Percentiles rank a stretch among this genome's conserved stretches.
Evolutionary conservation across 1,140 invertebrate genomes (phyloP).

Genomic region (Drosophila repleta): DNA sequence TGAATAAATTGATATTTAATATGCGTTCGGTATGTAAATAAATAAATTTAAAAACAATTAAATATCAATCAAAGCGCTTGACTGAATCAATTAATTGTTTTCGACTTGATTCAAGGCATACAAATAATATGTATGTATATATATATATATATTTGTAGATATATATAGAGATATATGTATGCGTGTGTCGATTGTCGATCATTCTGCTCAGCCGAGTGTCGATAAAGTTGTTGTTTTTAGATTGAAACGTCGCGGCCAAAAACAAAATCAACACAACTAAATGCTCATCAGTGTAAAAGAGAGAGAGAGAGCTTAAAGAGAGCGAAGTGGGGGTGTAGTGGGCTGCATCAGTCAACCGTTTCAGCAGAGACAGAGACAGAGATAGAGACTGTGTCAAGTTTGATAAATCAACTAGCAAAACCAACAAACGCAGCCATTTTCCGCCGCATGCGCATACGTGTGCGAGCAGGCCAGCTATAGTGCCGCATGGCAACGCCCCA

Average conservation of each 20-base stretch:
- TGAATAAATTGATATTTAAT: conserved; percentile 68
- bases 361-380: conserved; percentile 29
- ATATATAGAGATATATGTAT: conserved; percentile 1
- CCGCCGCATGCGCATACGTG: conserved; percentile 23
- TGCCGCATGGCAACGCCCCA: conserved; percentile 57
- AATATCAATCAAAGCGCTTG: conserved; percentile 71
- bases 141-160: not conserved
- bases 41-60: conserved; percentile 76
- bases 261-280: conserved; percentile 78
- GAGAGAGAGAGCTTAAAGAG: not conserved
- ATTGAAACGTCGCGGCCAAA: conserved; percentile 78
- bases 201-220: conserved; percentile 53
- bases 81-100: conserved; percentile 65
- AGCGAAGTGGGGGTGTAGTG: not conserved
- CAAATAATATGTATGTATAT: not conserved
- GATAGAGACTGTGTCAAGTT: conserved; percentile 20
- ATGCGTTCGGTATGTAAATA: conserved; percentile 39
- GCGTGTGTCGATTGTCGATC: conserved; percentile 28
- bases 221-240: conserved; percentile 78
- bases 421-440: conserved; percentile 72
- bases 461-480: conserved; percentile 45
- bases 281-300: conserved; percentile 21
- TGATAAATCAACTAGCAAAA: conserved; percentile 68
- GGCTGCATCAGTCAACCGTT: conserved; percentile 43
- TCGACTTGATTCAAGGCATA: conserved; percentile 12